Percentiles rank a stretch among this genome's conserved stretches.
phyloP scores from a whole-genome alignment of 2,888 invertebrate genomes.

The Myopa testacea region DNA sequence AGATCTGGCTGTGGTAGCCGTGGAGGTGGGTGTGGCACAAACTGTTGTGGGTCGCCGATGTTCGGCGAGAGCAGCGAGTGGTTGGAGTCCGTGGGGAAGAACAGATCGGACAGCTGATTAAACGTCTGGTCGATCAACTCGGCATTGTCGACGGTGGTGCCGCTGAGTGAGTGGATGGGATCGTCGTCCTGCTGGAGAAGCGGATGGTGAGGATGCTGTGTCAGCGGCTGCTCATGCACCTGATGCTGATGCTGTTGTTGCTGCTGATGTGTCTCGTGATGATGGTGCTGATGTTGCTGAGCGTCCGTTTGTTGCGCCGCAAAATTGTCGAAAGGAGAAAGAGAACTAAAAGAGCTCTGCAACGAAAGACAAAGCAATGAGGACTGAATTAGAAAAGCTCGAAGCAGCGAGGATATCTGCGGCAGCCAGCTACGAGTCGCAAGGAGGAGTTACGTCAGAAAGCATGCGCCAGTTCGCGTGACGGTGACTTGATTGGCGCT shows the following conservation, averaged over 20 bases:
- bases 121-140: constrained; percentile 62
- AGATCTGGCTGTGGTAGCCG: constrained; percentile 49
- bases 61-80: constrained; percentile 63
- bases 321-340: constrained; percentile 68
- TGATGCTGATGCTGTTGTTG: constrained; percentile 56
- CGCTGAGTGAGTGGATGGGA: constrained; percentile 59
- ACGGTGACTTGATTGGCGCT: constrained; percentile 23
- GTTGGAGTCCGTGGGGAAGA: constrained; percentile 67
- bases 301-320: constrained; percentile 61
- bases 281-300: constrained; percentile 58
- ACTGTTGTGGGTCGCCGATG: constrained; percentile 49
- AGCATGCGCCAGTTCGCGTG: constrained; percentile 25
- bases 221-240: constrained; percentile 54
- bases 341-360: constrained; percentile 68
- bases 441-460: constrained; percentile 1
- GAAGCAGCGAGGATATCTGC: constrained; percentile 1
- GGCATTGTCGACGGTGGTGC: constrained; percentile 59
- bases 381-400: constrained; percentile 53
- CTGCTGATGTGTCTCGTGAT: constrained; percentile 55
- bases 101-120: constrained; percentile 63
- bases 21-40: constrained; percentile 48
- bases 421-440: background rate
- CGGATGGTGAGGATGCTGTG: constrained; percentile 52
- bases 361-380: constrained; percentile 54
- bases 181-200: constrained; percentile 61